Base-by-base conservation (phyloP, 2,797 vertebrate genomes). In the Spinus pinus region DNA sequence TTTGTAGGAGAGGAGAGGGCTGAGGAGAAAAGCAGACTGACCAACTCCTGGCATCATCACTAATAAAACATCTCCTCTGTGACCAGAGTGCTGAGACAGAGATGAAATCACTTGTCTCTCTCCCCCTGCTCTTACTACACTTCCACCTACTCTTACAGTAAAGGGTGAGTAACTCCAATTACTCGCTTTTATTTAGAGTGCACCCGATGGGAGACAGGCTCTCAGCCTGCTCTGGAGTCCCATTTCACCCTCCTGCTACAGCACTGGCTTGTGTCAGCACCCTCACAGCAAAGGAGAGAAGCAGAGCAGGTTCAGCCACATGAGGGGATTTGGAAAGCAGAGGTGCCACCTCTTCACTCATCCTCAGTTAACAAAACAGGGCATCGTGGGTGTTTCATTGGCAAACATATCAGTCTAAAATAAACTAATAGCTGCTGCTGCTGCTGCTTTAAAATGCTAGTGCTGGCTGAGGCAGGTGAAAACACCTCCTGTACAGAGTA, bases 401-500 rank as follows among this genome's bases (percentile, higher is more conserved):
- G 96, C 95, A 97, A 97, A 97, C 91, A 96, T 94, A 97, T 24
- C 97, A 97, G 95, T 92, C 87, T 84, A 89, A 78, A 86, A 65
- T 42, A 71, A 84, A 39, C 74, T 72, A 56, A 14, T 24, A 49
- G 66, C 56, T 42, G 31, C 9, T 42, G 31, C 9, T 57, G 47
- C 61, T 83, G 47, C 73, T 86, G 69, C 69, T 84, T 58, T 46
- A 13, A 66, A 93, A 80, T 16, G 15, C 78, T 61, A 14, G 13
- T 10, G 27, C 28, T 80, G 82, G 46, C 67, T 66, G 72, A 70
- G 24, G 57, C 49, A 71, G 58, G 39, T 56, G 64, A 30, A 87
- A 94, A 83, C 31, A 73, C 54, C 10, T 47, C 46, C 88, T 28
- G 12, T 37, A 14, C 10, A 1, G 7, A 15, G 30, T 28, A 60